Evolutionary conservation across 2,888 invertebrate species (phyloP).

Genomic region (Drosophila infuscata): DNA sequence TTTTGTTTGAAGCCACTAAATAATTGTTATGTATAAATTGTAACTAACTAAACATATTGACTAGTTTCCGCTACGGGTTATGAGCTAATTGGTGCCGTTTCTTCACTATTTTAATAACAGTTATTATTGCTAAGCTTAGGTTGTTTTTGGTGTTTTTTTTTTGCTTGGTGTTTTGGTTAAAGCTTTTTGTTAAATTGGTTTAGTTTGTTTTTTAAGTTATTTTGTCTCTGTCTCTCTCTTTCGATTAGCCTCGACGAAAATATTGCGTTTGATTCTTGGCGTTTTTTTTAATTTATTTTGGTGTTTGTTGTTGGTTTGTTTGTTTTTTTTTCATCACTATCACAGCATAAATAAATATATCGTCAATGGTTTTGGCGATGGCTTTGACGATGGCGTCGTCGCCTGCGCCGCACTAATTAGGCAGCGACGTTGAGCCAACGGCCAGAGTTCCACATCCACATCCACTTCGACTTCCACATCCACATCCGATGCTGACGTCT

Average conservation of each 20-base stretch:
- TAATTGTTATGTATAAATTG: constrained; percentile 70
- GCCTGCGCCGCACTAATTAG: constrained; percentile 61
- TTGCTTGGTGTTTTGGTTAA: constrained; percentile 73
- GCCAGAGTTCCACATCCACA: constrained; percentile 55
- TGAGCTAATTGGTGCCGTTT: constrained; percentile 73
- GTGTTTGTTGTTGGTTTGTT: constrained; percentile 41
- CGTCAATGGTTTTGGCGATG: constrained; percentile 51
- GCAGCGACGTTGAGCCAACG: constrained; percentile 55
- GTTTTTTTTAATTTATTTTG: constrained; percentile 36
- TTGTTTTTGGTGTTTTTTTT: constrained; percentile 15
- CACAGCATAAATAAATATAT: constrained; percentile 74
- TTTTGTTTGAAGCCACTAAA: constrained; percentile 82
- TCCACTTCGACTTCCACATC: constrained; percentile 48
- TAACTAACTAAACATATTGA: constrained; percentile 75
- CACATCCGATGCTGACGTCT: constrained; percentile 67
- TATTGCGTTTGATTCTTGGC: constrained; percentile 71
- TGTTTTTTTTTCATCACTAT: constrained; percentile 63
- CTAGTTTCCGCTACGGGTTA: constrained; percentile 54
- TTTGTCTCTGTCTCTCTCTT: constrained; percentile 40
- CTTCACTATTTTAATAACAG: constrained; percentile 56
- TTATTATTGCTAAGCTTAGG: constrained; percentile 13
- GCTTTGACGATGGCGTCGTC: constrained; percentile 57
- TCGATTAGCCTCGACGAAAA: constrained; percentile 52
- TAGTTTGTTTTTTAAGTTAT: constrained; percentile 20
- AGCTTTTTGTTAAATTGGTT: constrained; percentile 69